Conservation (phyloP, 2,888 invertebrate genomes). For the Metellina segmentata region DNA sequence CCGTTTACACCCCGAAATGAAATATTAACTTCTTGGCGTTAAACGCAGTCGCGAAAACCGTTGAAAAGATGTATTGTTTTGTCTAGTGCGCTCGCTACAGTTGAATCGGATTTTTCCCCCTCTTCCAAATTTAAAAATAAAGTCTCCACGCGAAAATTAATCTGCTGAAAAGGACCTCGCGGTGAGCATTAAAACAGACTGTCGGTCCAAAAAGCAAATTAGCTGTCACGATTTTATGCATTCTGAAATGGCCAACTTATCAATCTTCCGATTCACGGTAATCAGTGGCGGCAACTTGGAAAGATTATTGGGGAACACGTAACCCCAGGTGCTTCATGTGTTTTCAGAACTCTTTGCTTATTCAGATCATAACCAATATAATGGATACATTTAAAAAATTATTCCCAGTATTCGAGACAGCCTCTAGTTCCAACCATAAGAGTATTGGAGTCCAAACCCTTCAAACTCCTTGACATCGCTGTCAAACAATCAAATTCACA, state of each 20-base stretch:
- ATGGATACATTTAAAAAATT: too few species aligned
- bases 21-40: constrained; percentile 67
- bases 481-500: too few species aligned
- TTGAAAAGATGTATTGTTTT: constrained; percentile 73
- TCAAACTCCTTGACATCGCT: too few species aligned
- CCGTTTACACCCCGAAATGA: constrained; percentile 48
- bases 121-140: not conserved
- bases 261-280: too few species aligned
- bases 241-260: not conserved
- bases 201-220: not conserved
- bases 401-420: too few species aligned
- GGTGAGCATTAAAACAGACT: not conserved
- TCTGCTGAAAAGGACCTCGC: not conserved
- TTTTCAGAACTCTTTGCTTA: too few species aligned
- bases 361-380: too few species aligned
- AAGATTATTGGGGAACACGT: too few species aligned
- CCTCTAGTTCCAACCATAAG: too few species aligned
- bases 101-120: not conserved
- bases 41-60: constrained; percentile 63
- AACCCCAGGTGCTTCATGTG: too few species aligned
- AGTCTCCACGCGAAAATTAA: constrained; percentile 33
- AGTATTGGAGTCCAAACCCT: too few species aligned
- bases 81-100: constrained; percentile 2
- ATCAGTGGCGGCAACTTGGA: too few species aligned
- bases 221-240: not conserved